Base-by-base conservation (phyloP, 2,888 invertebrate species). In the Drosophila nigritarsus region DNA sequence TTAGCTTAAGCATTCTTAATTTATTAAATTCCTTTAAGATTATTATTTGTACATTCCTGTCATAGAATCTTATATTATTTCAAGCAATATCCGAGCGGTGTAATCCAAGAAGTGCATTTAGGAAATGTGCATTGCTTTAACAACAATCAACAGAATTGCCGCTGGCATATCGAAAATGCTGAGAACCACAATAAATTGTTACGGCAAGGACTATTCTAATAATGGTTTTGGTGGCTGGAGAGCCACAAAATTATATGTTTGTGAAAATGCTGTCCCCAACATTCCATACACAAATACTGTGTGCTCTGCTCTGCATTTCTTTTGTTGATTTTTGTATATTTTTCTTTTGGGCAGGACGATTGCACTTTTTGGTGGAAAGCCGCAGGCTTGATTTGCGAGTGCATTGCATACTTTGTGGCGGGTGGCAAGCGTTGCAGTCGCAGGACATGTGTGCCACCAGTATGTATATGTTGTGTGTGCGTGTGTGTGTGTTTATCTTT, bases 361-460 rank as follows among this genome's bases (percentile, higher is more conserved):
- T 90, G 90, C 90, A 90, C 75, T 89, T 86, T 82, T 81, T 78
- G 58, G 80, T 72, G 78, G 68, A 67, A 69, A 78, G 89, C 91
- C 92, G 86, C 82, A 89, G 88, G 87, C 91, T 89, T 91, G 91
- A 92, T 92, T 92, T 92, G 90, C 87, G 91, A 90, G 89, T 91
- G 91, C 91, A 91, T 89, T 89, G 92, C 91, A 92, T 91, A 90
- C 82, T 91, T 89, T 89, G 85, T 80, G 86, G 88, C 75, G 64
- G 67, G 65, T 38, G 65, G 53, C 66, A 45, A 32, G 48, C 30
- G 30, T 18, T 65, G 40, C 67, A 67, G 55, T 53, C 74, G 75
- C 74, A 73, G 54, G 65, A 69, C 65, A 50, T 63, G 70, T 70
- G 71, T 63, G 71, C 70, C 38, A 49, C 45, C 36, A 6, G 15